These are phyloP conservation scores for Lynx canadensis DNA, from an alignment of 2,113 vertebrate genomes.

Conservation along the genomic window DNA sequence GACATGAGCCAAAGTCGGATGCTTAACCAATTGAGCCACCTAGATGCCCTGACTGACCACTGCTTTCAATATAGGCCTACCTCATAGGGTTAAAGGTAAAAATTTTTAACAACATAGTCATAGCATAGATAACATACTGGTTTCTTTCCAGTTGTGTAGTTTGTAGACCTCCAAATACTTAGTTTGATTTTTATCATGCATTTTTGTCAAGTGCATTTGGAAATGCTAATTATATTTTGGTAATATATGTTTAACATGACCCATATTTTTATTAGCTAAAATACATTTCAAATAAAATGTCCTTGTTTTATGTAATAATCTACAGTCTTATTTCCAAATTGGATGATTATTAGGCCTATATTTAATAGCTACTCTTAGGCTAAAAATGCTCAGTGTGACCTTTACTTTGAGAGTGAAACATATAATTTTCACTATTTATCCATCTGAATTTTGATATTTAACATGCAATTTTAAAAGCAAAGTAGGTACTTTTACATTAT, in stretches of 20 bases:
- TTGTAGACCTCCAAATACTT: not conserved
- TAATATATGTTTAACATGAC: constrained; percentile 18
- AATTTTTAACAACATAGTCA: not conserved
- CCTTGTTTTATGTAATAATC: not conserved
- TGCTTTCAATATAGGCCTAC: not conserved
- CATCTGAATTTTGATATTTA: constrained; percentile 34
- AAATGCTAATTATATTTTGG: constrained; percentile 43
- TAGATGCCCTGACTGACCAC: not conserved
- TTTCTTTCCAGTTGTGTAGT: not conserved
- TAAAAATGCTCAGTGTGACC: constrained; percentile 53
- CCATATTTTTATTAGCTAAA: not conserved
- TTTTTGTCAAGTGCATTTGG: not conserved
- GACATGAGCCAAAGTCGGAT: too few relatives aligned
- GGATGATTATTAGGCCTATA: constrained; percentile 56
- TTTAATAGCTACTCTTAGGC: constrained; percentile 42
- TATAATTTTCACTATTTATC: constrained; percentile 57
- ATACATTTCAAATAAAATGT: constrained; percentile 38
- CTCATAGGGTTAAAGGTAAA: not conserved
- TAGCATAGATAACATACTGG: not conserved
- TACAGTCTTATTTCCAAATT: constrained; percentile 44
- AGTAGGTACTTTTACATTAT: not conserved
- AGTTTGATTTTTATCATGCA: not conserved
- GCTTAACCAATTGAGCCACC: too few relatives aligned
- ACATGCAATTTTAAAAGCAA: constrained; percentile 31
- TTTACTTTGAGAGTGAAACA: constrained; percentile 56